Base-by-base conservation (phyloP, 2,888 invertebrate genomes). In the Epirrhoe tristata region DNA sequence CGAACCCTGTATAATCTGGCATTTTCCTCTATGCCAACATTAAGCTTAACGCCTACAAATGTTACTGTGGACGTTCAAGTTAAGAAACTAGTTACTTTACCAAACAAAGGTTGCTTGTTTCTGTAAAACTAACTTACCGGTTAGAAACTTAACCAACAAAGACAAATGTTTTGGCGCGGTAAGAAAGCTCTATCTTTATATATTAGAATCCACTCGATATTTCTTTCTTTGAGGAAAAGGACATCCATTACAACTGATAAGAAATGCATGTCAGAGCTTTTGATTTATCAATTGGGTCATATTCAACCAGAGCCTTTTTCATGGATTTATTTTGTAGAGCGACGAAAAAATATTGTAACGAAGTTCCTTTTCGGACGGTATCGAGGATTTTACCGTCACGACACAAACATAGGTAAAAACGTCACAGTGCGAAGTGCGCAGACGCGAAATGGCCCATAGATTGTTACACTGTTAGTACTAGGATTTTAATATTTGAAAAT, bases 101-200 rank as follows among this genome's bases (percentile, higher is more conserved):
- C 63, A 63, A 57, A 31, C 46, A 48, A 64, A 59, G 31, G 36
- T 51, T 50, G 39, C 55, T 52, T 17, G 56, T 67, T 67, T 60
- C 57, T 63, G 59, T 63, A 48, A 55, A 50, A 54, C 66, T 43
- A 62, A 60, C 56, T 60, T 50, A 50, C 63, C 56, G 48, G 61
- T 14, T 62, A 48, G 52, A 36, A 67, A 63, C 67, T 67, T 67
- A 55, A 36, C 61, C 71, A 58, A 70, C 70, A 69, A 69, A 69
- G 67, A 73, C 68, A 69, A 73, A 71, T 71, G 71, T 71, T 71
- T 70, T 58, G 67, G 36, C 34, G 12, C 57, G 34, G 62, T n/a
- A 60, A 63, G 63, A 67, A 63, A 63, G 58, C 59, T 60, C 52
- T 24, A 56, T 56, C 62, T 60, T 69, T 66, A 70, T 67, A 64